These are phyloP conservation scores for Phenganax subtilis DNA, from an alignment of 92 coral and sea anemone species.

Conservation along the genomic window DNA sequence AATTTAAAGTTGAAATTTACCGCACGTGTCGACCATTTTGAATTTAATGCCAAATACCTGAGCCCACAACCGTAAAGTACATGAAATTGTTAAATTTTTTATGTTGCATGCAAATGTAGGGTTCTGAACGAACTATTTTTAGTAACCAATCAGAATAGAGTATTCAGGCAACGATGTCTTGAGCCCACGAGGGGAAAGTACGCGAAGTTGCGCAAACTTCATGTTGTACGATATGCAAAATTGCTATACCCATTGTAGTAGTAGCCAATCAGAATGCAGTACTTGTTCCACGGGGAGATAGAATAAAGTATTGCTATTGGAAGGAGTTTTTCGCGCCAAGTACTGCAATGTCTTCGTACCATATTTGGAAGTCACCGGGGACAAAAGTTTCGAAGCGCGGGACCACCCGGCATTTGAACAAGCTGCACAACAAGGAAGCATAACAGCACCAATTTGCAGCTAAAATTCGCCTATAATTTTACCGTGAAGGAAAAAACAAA, in stretches of 20 bases:
- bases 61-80: neutral
- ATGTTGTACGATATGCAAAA: too few relatives aligned
- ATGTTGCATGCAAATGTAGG: too few relatives aligned
- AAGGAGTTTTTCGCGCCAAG: slow-evolving; percentile 26
- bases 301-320: slow-evolving; percentile 21
- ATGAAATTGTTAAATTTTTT: neutral
- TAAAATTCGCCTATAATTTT: too few relatives aligned
- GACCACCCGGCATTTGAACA: neutral
- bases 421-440: neutral
- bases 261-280: neutral
- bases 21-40: slow-evolving; percentile 22
- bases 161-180: neutral
- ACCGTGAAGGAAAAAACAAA: neutral
- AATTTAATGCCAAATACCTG: neutral
- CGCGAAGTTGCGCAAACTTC: neutral
- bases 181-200: neutral
- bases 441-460: neutral
- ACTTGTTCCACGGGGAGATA: neutral
- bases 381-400: neutral
- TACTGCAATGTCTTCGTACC: slow-evolving; percentile 23
- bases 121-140: neutral
- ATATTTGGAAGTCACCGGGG: slow-evolving; percentile 6
- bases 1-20: neutral
- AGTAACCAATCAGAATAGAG: too few relatives aligned
- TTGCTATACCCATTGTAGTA: neutral